A percentile compares a stretch with the other conserved stretches of the same genome.
Evolutionary conservation across 2,113 vertebrate genomes (phyloP).

Genomic region (Neomonachus schauinslandi): DNA sequence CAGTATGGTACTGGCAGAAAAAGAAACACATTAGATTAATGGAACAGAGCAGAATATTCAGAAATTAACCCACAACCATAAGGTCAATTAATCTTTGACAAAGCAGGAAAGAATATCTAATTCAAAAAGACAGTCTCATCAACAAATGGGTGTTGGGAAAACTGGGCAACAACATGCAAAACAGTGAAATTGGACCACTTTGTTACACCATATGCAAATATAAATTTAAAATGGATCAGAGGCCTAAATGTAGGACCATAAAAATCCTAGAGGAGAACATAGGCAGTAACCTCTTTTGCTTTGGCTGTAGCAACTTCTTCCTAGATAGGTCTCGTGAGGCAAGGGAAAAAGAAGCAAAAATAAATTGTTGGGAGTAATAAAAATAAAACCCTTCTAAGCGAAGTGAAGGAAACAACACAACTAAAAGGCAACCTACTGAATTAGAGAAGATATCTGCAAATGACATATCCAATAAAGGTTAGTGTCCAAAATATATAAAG

Average conservation of each 20-base stretch:
- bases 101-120: background rate
- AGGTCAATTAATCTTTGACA: background rate
- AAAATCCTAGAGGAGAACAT: background rate
- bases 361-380: background rate
- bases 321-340: background rate
- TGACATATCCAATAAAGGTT: background rate
- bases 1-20: background rate
- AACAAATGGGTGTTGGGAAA: background rate
- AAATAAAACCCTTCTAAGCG: background rate
- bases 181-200: background rate
- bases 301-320: background rate
- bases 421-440: background rate
- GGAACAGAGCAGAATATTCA: background rate
- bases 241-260: background rate
- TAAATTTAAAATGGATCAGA: background rate
- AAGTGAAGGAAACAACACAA: background rate
- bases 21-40: background rate
- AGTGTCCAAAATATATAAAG: background rate
- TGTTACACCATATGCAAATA: background rate
- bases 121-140: background rate
- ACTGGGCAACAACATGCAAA: background rate
- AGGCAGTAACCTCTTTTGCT: background rate
- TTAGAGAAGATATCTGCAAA: background rate
- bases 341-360: background rate
- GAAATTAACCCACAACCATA: background rate